Percentiles rank a stretch among this genome's conserved stretches.
These are phyloP conservation scores for Megaceryle torquata DNA, from an alignment of 2,113 vertebrate genomes.

Conservation along the genomic window DNA sequence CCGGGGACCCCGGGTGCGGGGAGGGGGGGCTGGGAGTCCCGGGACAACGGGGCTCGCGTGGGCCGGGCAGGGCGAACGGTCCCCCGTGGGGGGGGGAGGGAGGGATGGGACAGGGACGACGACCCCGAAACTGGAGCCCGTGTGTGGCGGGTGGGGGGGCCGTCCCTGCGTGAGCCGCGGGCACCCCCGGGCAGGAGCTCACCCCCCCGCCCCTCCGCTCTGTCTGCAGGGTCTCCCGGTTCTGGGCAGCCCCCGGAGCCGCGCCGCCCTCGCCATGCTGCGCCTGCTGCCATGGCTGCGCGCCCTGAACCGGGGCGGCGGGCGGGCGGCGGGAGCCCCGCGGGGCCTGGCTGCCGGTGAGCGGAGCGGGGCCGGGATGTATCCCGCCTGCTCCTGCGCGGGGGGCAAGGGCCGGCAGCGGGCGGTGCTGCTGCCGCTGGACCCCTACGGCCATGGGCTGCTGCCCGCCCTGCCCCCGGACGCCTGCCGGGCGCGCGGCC, in stretches of 20 bases:
- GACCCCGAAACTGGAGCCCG: no score
- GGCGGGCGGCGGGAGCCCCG: background rate
- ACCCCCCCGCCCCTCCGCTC: background rate
- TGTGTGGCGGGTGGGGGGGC: no score
- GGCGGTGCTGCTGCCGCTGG: constrained; percentile 51
- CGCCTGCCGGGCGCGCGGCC: constrained; percentile 13
- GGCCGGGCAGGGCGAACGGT: background rate
- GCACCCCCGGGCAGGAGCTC: no score
- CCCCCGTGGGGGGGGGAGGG: no score
- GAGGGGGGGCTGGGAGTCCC: no score
- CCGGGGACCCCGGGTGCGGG: no score
- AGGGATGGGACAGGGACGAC: no score
- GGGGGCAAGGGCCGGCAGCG: constrained; percentile 19
- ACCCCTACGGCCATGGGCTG: constrained; percentile 42
- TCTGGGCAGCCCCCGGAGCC: constrained; percentile 38
- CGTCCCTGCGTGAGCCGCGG: no score
- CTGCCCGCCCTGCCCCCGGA: constrained; percentile 64
- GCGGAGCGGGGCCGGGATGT: constrained; percentile 24
- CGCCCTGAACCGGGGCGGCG: constrained; percentile 33
- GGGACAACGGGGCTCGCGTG: no score
- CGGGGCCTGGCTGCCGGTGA: constrained; percentile 47
- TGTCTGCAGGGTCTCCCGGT: constrained; percentile 30
- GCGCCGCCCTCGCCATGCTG: constrained; percentile 56
- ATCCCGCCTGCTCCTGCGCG: constrained; percentile 38
- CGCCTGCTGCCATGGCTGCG: constrained; percentile 59